These are phyloP conservation scores for Nesoenas mayeri DNA, from an alignment of 2,113 vertebrate genomes.

Conservation along the genomic window DNA sequence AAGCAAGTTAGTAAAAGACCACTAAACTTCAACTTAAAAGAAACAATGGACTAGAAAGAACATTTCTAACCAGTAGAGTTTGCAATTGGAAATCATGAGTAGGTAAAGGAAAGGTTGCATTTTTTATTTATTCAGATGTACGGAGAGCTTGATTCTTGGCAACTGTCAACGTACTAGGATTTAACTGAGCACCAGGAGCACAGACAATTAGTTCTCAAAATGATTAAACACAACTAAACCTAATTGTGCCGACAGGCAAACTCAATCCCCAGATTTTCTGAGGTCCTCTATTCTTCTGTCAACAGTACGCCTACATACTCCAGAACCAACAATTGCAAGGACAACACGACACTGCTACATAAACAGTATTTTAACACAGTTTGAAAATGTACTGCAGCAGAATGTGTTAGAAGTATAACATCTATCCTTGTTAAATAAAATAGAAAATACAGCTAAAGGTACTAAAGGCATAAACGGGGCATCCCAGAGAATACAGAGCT, in stretches of 20 bases:
- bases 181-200: conserved; percentile 13
- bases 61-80: background rate
- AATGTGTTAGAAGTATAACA: background rate
- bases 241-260: conserved; percentile 7
- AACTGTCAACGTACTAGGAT: background rate
- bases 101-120: background rate
- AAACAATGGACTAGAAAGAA: background rate
- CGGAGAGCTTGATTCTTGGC: background rate
- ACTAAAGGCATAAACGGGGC: background rate
- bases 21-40: background rate
- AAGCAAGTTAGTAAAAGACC: background rate
- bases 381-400: background rate
- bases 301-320: conserved; percentile 52
- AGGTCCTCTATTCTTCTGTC: conserved; percentile 47
- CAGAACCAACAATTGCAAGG: conserved; percentile 57
- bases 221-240: conserved; percentile 20
- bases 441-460: background rate
- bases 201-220: conserved; percentile 12
- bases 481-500: background rate
- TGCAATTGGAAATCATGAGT: background rate
- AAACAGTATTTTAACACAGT: conserved; percentile 42
- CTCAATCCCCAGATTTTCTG: conserved; percentile 29
- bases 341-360: conserved; percentile 18
- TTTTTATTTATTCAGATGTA: background rate
- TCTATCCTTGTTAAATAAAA: background rate